Conservation (phyloP, 2,888 invertebrate species). For the Halictus ligatus region DNA sequence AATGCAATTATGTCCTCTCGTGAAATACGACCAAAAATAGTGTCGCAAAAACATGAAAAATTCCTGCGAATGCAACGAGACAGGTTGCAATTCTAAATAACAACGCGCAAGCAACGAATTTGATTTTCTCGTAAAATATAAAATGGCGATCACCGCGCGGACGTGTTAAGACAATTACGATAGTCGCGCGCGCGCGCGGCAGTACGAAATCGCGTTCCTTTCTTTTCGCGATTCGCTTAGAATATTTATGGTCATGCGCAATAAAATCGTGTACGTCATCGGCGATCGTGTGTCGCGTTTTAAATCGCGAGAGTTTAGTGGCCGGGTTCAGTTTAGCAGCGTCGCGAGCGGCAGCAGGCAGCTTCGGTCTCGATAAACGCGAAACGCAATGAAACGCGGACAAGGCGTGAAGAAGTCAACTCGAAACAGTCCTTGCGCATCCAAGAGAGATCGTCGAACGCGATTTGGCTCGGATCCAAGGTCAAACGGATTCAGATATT, state of each 20-base stretch:
- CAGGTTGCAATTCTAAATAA: no score
- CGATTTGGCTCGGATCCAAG: conserved; percentile 64
- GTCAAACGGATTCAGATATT: conserved; percentile 68
- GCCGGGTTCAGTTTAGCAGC: background rate
- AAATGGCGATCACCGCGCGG: background rate
- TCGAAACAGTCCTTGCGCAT: conserved; percentile 43
- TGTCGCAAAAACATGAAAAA: no score
- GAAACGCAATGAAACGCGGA: conserved; percentile 22
- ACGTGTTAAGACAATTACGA: background rate
- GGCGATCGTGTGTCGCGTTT: background rate
- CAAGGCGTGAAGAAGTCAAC: conserved; percentile 30
- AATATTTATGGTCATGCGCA: background rate
- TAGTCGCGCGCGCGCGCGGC: background rate
- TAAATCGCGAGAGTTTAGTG: background rate
- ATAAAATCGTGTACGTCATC: background rate
- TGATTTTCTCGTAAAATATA: no score
- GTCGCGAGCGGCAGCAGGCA: background rate
- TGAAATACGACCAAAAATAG: no score
- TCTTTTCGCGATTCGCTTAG: background rate
- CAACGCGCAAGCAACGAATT: no score
- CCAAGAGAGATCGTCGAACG: conserved; percentile 48
- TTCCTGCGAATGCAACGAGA: no score
- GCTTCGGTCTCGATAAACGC: background rate
- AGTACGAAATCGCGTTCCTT: background rate
- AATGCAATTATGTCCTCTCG: no score